Base-by-base conservation (phyloP, 2,797 vertebrate genomes). In the Parotocinclus haroldoi region DNA sequence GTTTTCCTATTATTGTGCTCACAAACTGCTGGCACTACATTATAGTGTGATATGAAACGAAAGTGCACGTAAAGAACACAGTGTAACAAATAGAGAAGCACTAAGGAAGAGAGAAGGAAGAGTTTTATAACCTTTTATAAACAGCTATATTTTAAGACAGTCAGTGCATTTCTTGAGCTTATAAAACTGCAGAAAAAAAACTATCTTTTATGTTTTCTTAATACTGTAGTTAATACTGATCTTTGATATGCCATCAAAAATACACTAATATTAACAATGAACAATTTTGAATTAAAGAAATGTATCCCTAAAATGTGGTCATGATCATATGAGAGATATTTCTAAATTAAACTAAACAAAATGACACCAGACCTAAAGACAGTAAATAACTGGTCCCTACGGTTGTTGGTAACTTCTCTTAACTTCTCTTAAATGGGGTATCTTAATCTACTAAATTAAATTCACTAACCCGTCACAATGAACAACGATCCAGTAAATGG, bases 11-110 rank as follows among this genome's bases (percentile, higher is more conserved):
- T 13, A 37, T 2, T 49, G 27, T n/a, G 37, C 7, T 65, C 27
- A 27, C 36, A 56, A 46, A 48, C 62, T 56, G 44, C 60, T 58
- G 63, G 18, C 42, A 64, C 39, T 62, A 73, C 60, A 71, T 66
- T 11, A 59, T 64, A 59, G 16, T 46, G 17, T 72, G 70, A 49
- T 52, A 57, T 57, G 51, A 40, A 62, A 18, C 17, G 27, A 3
- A 37, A 36, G 39, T 40, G 52, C 63, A 66, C 57, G 66, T 72
- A 63, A 51, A 38, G 45, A 16, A 49, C 51, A 27, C 42, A 45
- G 49, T 52, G 39, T 38, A 19, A 49, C 17, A 56, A 62, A 66
- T 44, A 14, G 50, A 52, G 39, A 58, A 63, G 46, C 44, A 51
- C 0, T 10, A 14, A 52, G 38, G 9, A 40, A 40, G 38, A 40